A percentile compares a stretch with the other conserved stretches of the same genome.
Evolutionary conservation across 2,797 vertebrate genomes (phyloP).

Genomic region (Australoheros facetus): DNA sequence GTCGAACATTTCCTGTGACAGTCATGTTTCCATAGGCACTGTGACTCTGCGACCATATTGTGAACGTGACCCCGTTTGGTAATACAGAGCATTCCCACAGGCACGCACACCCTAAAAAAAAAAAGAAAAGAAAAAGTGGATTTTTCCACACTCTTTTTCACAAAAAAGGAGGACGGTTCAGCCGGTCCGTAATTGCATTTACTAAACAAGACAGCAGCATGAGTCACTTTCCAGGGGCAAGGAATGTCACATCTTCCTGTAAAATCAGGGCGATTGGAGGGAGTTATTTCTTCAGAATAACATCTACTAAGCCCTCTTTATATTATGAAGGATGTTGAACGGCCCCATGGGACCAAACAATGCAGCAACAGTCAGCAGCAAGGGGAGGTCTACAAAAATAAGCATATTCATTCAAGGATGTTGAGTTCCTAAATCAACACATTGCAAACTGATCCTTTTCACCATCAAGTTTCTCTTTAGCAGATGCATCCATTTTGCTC

Average conservation of each 20-base stretch:
- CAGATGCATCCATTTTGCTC: constrained; percentile 59
- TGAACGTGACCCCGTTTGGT: constrained; percentile 65
- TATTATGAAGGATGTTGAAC: constrained; percentile 55
- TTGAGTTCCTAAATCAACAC: constrained; percentile 56
- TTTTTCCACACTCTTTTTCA: constrained; percentile 40
- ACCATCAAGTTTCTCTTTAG: constrained; percentile 27
- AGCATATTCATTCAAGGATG: constrained; percentile 51
- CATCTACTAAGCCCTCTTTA: constrained; percentile 49
- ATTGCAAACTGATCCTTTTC: constrained; percentile 20
- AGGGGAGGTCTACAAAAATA: constrained; percentile 56
- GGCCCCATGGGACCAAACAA: constrained; percentile 53
- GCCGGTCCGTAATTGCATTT: constrained; percentile 62
- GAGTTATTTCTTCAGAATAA: constrained; percentile 47
- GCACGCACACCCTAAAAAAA: background rate
- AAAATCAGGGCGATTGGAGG: constrained; percentile 41
- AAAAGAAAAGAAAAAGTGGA: background rate
- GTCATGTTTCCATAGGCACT: constrained; percentile 68
- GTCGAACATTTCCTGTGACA: constrained; percentile 82
- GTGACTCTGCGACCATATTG: constrained; percentile 40
- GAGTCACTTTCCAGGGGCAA: constrained; percentile 66
- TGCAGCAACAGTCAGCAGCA: constrained; percentile 20
- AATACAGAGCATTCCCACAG: constrained; percentile 49
- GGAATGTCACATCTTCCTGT: constrained; percentile 71
- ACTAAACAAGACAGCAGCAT: constrained; percentile 65
- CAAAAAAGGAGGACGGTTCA: constrained; percentile 34